A percentile compares a stretch with the other conserved stretches of the same genome.
These are phyloP conservation scores for Andrena flavipes DNA, from an alignment of 2,888 invertebrate species.

Conservation along the genomic window DNA sequence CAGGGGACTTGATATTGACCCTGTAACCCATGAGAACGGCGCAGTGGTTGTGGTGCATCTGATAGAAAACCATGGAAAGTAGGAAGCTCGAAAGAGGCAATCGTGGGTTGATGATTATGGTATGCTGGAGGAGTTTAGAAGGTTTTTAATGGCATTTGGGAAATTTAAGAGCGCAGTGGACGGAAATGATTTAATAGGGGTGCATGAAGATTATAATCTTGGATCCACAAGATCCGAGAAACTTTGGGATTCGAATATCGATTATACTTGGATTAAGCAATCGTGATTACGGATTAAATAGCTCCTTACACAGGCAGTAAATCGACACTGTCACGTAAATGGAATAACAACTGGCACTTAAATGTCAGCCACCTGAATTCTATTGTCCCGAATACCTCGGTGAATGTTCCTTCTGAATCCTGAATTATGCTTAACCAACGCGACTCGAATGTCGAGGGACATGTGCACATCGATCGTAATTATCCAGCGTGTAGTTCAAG, in stretches of 20 bases:
- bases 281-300: not conserved
- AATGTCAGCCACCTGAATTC: slow-evolving; percentile 35
- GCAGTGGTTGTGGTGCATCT: not conserved
- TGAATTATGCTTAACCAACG: slow-evolving; percentile 6
- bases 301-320: not conserved
- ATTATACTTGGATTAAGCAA: slow-evolving; percentile 1
- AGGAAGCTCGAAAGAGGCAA: not conserved
- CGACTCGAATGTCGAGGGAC: not conserved
- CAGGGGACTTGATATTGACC: not conserved
- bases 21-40: slow-evolving; percentile 3
- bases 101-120: not conserved
- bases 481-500: slow-evolving; percentile 13
- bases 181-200: not conserved
- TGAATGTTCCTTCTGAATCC: slow-evolving; percentile 9
- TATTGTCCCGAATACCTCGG: slow-evolving; percentile 11
- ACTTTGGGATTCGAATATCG: not conserved
- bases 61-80: not conserved
- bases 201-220: not conserved
- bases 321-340: slow-evolving; percentile 24
- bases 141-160: not conserved
- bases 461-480: not conserved
- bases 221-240: not conserved
- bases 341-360: slow-evolving; percentile 14
- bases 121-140: not conserved
- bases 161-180: not conserved